These are phyloP conservation scores for Oxyteleia sp. DNA, from an alignment of 2,888 invertebrate genomes.

Conservation along the genomic window DNA sequence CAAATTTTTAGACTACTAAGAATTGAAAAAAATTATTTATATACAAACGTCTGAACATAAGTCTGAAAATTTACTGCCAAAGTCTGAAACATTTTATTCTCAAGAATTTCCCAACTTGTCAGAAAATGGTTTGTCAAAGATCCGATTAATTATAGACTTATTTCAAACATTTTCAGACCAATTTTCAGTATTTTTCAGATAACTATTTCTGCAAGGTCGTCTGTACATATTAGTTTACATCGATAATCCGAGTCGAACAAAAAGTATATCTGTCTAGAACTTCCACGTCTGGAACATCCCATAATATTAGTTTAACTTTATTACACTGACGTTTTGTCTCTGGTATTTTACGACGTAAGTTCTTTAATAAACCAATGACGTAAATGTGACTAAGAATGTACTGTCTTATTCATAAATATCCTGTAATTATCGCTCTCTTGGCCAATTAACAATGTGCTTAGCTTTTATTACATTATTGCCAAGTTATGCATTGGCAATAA, in stretches of 20 bases:
- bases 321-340: constrained; percentile 62
- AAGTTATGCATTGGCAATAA: constrained; percentile 49
- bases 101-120: too few species aligned
- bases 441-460: constrained; percentile 80
- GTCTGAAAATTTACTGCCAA: too few species aligned
- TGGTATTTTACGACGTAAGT: constrained; percentile 68
- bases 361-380: constrained; percentile 78
- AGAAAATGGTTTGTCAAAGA: too few species aligned
- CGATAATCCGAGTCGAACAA: not conserved
- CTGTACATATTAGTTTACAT: too few species aligned
- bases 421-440: constrained; percentile 80
- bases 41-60: too few species aligned
- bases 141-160: too few species aligned
- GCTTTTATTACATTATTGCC: constrained; percentile 59
- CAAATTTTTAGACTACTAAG: too few species aligned
- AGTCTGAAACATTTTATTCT: too few species aligned
- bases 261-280: not conserved
- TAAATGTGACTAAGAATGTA: constrained; percentile 80
- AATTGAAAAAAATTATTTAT: too few species aligned
- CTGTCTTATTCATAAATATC: constrained; percentile 79
- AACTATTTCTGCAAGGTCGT: too few species aligned
- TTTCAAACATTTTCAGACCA: too few species aligned
- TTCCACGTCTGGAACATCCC: constrained; percentile 33
- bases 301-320: constrained; percentile 48
- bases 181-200: too few species aligned